phyloP scores from a whole-genome alignment of 2,113 vertebrate species.

The Mola mola region DNA sequence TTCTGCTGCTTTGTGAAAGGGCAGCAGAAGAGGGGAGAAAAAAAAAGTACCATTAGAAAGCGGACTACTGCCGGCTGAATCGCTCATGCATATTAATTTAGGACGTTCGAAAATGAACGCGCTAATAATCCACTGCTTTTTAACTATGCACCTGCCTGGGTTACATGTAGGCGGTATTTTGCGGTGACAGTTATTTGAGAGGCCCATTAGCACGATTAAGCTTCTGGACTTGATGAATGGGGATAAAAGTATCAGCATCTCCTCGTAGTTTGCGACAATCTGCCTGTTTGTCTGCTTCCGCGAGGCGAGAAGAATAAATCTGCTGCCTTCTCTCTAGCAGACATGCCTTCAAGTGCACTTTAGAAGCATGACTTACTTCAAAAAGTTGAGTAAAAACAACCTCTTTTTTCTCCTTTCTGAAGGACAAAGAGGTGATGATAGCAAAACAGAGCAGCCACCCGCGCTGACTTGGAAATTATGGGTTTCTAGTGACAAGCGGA shows the following conservation, averaged over 20 bases:
- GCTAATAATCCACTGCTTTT: conserved; percentile 41
- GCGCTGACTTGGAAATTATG: conserved; percentile 40
- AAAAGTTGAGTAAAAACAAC: conserved; percentile 27
- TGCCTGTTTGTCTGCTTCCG: background rate
- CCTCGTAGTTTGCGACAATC: background rate
- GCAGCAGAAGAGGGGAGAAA: background rate
- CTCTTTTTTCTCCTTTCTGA: conserved; percentile 8
- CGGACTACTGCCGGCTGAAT: conserved; percentile 30
- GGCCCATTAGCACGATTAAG: conserved; percentile 27
- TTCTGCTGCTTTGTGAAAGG: conserved; percentile 47
- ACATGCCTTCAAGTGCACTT: conserved; percentile 6
- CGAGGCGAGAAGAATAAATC: background rate
- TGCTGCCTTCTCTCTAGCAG: background rate
- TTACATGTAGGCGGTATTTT: conserved; percentile 18
- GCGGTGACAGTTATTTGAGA: conserved; percentile 27
- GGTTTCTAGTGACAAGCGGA: conserved; percentile 14
- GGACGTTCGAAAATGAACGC: conserved; percentile 45
- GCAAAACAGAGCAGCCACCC: conserved; percentile 16
- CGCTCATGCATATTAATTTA: conserved; percentile 62
- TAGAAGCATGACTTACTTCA: conserved; percentile 14
- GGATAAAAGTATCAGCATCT: background rate
- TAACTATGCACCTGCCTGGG: conserved; percentile 29
- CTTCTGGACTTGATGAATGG: conserved; percentile 13
- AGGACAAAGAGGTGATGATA: conserved; percentile 28
- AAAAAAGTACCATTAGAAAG: background rate